Conservation (phyloP, 2,797 vertebrate genomes). For the Vireo griseus region DNA sequence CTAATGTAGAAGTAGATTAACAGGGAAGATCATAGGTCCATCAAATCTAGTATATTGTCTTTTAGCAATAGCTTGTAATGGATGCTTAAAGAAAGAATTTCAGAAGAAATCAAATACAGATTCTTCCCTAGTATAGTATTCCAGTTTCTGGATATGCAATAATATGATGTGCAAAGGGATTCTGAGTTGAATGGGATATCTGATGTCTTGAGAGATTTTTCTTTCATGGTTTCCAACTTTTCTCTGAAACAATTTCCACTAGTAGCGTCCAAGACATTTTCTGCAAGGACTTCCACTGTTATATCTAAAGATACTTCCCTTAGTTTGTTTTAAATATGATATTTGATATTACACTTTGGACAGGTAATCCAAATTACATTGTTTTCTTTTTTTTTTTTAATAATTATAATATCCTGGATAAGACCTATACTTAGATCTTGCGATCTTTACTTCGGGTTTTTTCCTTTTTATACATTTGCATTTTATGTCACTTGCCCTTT, state of each 20-base stretch:
- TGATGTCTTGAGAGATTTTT: not conserved
- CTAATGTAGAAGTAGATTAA: not conserved
- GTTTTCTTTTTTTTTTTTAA: not conserved
- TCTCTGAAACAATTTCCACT: not conserved
- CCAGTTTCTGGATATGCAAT: not conserved
- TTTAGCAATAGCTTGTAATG: not conserved
- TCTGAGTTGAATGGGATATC: not conserved
- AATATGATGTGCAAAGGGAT: not conserved
- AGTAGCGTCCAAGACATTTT: not conserved
- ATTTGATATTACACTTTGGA: not conserved
- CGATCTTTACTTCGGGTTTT: not conserved
- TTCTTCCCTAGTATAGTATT: not conserved
- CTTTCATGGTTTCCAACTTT: not conserved
- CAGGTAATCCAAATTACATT: not conserved
- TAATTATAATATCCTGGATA: not conserved
- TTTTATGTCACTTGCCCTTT: not conserved
- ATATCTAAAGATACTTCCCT: not conserved
- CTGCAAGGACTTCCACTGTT: not conserved
- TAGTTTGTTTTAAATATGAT: not conserved
- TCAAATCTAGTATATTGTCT: not conserved
- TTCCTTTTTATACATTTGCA: not conserved
- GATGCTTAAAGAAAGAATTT: not conserved
- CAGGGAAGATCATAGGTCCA: not conserved
- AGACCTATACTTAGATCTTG: not conserved
- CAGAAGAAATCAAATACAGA: not conserved